These are phyloP conservation scores for Agrotis exclamationis DNA, from an alignment of 2,888 invertebrate species.

Conservation along the genomic window DNA sequence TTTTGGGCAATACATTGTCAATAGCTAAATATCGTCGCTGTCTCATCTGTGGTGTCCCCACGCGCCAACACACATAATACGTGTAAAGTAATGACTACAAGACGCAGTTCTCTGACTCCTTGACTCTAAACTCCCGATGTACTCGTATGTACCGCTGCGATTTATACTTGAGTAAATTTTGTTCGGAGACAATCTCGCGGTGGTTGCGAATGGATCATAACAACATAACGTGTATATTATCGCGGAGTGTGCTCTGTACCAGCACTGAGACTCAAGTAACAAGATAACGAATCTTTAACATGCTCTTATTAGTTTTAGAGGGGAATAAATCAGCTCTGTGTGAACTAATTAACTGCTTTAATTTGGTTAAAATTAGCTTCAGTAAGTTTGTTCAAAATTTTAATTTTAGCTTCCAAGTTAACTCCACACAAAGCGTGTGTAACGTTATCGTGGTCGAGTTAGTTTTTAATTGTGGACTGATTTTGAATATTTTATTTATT, in stretches of 20 bases:
- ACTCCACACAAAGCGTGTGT: background rate
- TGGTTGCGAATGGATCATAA: constrained; percentile 27
- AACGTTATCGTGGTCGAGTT: background rate
- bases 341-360: constrained; percentile 20
- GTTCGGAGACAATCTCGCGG: constrained; percentile 34
- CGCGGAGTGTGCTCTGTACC: constrained; percentile 8
- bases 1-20: too few species aligned
- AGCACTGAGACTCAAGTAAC: constrained; percentile 10
- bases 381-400: constrained; percentile 2
- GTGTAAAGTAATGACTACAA: background rate
- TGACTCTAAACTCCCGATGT: background rate
- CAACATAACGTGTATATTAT: constrained; percentile 41
- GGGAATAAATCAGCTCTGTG: constrained; percentile 25
- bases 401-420: background rate
- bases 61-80: background rate
- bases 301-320: constrained; percentile 13
- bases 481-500: too few species aligned
- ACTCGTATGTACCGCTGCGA: background rate
- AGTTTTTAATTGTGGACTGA: too few species aligned
- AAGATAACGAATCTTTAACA: constrained; percentile 15
- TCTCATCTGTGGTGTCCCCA: too few species aligned
- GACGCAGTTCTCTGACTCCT: constrained; percentile 15
- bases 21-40: too few species aligned
- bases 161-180: constrained; percentile 25
- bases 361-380: constrained; percentile 27